Base-by-base conservation (phyloP, 2,888 invertebrate genomes). In the Sepioteuthis lessoniana region DNA sequence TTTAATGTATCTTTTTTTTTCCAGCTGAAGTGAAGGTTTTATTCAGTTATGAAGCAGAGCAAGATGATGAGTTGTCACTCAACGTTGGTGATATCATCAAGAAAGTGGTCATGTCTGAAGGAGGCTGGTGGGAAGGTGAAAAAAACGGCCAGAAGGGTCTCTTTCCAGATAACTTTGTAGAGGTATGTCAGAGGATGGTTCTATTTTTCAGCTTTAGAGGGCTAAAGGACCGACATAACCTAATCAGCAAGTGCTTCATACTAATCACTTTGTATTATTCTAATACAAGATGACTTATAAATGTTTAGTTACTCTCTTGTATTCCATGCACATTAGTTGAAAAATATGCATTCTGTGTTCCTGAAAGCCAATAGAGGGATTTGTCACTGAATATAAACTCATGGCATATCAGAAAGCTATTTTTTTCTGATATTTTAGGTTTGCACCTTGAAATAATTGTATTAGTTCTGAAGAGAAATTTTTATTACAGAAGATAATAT, bases 91-190 rank as follows among this genome's bases (percentile, higher is more conserved):
- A 99, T 97, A 98, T 98, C 95, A 98, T 99, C 96, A 98, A 98
- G 95, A 98, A 98, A 96, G 98, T 99, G 94, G 98, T 98, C 96
- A 98, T 98, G 95, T 98, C 98, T 96, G 98, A 98, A 50, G 98
- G 98, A 94, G 99, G 99, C 94, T 99, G 99, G 99, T 99, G 98
- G 98, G 98, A 98, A 97, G 99, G 99, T n/a, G 98, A 98, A 94
- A 97, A 99, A 94, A 97, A 98, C 96, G 98, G 98, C 94, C 98
- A 98, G 96, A 98, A 98, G 95, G 99, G 99, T 96, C 98, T 99
- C 98, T 99, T 99, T 97, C 99, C 99, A 7, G 99, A 99, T 97
- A 99, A 99, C 97, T 99, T 99, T 97, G 99, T 99, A 60, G 97
- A 97, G 96, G 97, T 97, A 94, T 94, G 94, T 91, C 60, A n/a